Conservation (phyloP, 1,140 invertebrate genomes). For the Lanistes nyassanus region DNA sequence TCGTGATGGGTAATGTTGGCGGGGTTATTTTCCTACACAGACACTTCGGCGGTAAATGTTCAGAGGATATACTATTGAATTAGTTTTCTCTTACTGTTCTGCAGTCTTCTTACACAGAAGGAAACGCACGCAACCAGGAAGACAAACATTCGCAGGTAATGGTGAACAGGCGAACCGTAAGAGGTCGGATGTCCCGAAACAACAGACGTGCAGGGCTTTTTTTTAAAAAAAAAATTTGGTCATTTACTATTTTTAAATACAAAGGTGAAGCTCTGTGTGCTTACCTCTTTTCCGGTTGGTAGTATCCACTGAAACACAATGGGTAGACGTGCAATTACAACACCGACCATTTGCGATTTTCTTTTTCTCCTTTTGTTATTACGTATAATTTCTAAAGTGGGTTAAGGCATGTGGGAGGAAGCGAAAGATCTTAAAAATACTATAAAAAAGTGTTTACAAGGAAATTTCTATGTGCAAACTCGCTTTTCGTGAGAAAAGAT, state of each 20-base stretch:
- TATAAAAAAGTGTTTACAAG: neutral
- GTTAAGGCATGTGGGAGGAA: too few relatives aligned
- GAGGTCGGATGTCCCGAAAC: too few relatives aligned
- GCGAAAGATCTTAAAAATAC: neutral
- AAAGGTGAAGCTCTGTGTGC: neutral
- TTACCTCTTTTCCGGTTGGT: conserved; percentile 23
- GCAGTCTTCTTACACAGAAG: neutral
- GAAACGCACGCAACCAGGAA: neutral
- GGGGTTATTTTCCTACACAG: too few relatives aligned
- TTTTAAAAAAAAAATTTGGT: too few relatives aligned
- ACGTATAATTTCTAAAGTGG: too few relatives aligned
- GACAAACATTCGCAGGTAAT: too few relatives aligned
- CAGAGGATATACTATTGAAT: neutral
- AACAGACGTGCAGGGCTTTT: too few relatives aligned
- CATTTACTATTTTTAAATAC: too few relatives aligned
- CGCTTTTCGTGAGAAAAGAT: neutral
- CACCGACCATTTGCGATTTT: too few relatives aligned
- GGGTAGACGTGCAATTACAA: too few relatives aligned
- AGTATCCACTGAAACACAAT: conserved; percentile 14
- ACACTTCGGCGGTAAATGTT: neutral
- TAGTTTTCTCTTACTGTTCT: neutral
- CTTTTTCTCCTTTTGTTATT: too few relatives aligned
- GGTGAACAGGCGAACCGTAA: too few relatives aligned
- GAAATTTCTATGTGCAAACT: neutral
- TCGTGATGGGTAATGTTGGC: neutral